Evolutionary conservation across 2,888 invertebrate genomes (phyloP), one percentile per base, ranked within the genome.

Genomic region (Colletes collaris): DNA sequence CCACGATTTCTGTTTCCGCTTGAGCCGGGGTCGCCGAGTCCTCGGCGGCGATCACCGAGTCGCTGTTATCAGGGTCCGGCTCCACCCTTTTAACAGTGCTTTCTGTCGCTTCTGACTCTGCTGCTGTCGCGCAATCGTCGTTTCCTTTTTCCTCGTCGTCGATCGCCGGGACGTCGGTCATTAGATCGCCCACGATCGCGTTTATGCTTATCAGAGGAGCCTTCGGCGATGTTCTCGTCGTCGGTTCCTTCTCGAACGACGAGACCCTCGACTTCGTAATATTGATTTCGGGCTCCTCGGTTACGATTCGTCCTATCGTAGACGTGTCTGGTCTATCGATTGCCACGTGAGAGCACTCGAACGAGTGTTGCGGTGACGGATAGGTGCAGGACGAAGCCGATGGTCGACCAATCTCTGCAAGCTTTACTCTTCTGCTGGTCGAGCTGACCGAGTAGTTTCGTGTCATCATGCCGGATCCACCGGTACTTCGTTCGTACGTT

Each of bases 141-240:
- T 81, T 84, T 35, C 73, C 69, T 44, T 85, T 76, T 44, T 71
- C 77, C 35, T 66, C 79, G 19, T 95, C 95, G 46, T 96, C 95
- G 7, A 68, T 52, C 10, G 68, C 64, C 4, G 82, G 64, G n/a
- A 52, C 72, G 27, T 86, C 86, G 63, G 81, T 73, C 69, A 82
- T 73, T 62, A 93, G 83, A 76, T 96, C 96, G 87, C 96, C 96
- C 65, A 95, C 95, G 86, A 95, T 96, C 46, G 96, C 95, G 93
- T 96, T 96, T 79, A 96, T 96, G 93, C 96, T 96, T 89, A 96
- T 96, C 76, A 95, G 94, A 91, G 96, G 93, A 91, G 95, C 93
- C 94, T 94, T 92, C 16, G 91, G 87, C 69, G 37, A 55, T n/a
- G 68, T 16, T 55, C 91, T 78, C 44, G 40, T 35, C 50, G 62